Percentiles rank a stretch among this genome's conserved stretches.
These are phyloP conservation scores for Pavo muticus DNA, from an alignment of 2,113 vertebrate genomes.

Conservation along the genomic window DNA sequence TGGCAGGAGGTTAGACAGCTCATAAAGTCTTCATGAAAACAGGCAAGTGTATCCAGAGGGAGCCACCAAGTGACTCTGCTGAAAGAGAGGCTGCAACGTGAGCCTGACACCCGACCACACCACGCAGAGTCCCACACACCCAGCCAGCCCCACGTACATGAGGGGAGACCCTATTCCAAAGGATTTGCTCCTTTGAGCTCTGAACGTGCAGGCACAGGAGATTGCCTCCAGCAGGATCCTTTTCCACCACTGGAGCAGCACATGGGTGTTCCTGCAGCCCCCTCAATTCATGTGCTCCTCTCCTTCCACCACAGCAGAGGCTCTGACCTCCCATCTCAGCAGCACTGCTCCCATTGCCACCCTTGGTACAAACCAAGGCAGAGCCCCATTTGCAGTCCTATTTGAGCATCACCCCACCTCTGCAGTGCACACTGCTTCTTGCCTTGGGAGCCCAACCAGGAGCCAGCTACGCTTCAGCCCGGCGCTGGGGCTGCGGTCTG, in stretches of 20 bases:
- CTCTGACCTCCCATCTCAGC: conserved; percentile 52
- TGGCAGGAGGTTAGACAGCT: neutral
- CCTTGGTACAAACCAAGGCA: conserved; percentile 49
- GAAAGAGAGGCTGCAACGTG: neutral
- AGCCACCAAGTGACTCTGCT: neutral
- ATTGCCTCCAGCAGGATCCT: neutral
- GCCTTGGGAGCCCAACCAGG: neutral
- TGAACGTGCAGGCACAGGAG: neutral
- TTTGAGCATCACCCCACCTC: conserved; percentile 49
- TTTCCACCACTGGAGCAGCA: neutral
- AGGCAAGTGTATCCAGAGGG: neutral
- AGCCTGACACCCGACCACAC: neutral
- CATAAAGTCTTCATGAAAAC: neutral
- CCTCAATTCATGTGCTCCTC: conserved; percentile 33
- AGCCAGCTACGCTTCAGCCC: neutral
- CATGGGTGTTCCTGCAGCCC: conserved; percentile 2
- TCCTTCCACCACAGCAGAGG: conserved; percentile 55
- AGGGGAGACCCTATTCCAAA: neutral
- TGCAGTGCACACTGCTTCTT: neutral
- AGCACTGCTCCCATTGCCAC: neutral
- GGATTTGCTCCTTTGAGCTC: neutral
- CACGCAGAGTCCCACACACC: neutral
- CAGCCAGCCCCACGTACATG: rapidly evolving
- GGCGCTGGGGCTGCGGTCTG: neutral
- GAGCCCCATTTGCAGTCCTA: conserved; percentile 53